These are phyloP conservation scores for Toxotes jaculatrix DNA, from an alignment of 2,113 vertebrate species.

Conservation along the genomic window DNA sequence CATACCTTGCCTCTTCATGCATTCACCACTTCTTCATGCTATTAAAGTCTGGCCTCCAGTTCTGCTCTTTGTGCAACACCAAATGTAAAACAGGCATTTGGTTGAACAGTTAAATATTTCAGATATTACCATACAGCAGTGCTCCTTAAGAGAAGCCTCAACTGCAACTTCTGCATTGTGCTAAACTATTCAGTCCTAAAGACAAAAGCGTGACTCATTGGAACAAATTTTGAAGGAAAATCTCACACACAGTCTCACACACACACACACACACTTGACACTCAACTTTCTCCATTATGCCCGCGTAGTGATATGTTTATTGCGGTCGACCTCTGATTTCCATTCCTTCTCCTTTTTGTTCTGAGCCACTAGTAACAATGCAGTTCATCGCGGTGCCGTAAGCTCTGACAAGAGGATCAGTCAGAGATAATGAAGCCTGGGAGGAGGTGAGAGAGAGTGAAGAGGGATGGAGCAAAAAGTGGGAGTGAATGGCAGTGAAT, in stretches of 20 bases:
- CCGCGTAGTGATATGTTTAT: conserved; percentile 31
- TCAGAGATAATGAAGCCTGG: conserved; percentile 76
- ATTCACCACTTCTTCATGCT: conserved; percentile 14
- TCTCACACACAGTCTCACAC: neutral
- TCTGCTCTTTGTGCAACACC: conserved; percentile 13
- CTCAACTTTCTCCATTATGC: conserved; percentile 5
- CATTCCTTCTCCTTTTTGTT: conserved; percentile 22
- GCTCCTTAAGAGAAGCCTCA: neutral
- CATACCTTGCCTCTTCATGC: conserved; percentile 24
- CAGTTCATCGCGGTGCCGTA: conserved; percentile 60
- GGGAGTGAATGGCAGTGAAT: neutral
- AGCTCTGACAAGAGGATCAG: conserved; percentile 71
- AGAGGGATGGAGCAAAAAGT: conserved; percentile 24
- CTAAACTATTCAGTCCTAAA: neutral
- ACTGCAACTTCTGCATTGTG: neutral
- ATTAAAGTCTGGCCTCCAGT: conserved; percentile 18
- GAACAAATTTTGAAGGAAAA: neutral
- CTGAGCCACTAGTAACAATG: conserved; percentile 37
- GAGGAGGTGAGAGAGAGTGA: conserved; percentile 48
- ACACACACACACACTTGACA: neutral
- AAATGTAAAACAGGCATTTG: conserved; percentile 11
- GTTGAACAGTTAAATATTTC: conserved; percentile 38
- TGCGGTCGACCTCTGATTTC: conserved; percentile 16
- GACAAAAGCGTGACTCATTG: neutral
- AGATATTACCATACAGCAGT: neutral